Evolutionary conservation across 2,113 vertebrate species (phyloP).

Genomic region (Dasyprocta punctata): DNA sequence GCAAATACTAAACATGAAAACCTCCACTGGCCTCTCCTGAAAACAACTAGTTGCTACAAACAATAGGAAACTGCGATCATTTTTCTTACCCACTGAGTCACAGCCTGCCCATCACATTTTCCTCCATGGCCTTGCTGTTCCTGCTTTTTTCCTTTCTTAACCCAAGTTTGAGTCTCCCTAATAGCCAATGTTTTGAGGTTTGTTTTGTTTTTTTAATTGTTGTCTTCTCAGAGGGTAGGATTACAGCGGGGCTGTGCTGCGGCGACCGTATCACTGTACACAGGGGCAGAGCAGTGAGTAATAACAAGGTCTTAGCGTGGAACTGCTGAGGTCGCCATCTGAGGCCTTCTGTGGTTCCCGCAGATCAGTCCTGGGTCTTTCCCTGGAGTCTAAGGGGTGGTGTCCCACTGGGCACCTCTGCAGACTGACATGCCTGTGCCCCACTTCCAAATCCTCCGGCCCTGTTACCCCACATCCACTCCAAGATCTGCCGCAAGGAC

Average conservation of each 20-base stretch:
- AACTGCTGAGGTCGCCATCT: conserved; percentile 55
- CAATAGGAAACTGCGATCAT: conserved; percentile 24
- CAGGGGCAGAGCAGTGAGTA: conserved; percentile 27
- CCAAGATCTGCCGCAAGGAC: rapidly evolving
- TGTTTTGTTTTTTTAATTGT: not conserved
- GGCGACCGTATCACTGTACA: not conserved
- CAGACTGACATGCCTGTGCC: not conserved
- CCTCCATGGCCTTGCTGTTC: not conserved
- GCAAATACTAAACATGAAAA: not conserved
- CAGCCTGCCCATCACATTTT: not conserved
- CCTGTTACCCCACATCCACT: not conserved
- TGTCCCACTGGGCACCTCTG: not conserved
- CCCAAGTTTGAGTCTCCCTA: conserved; percentile 23
- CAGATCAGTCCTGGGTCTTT: not conserved
- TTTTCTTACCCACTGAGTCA: conserved; percentile 27
- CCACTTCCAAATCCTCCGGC: not conserved
- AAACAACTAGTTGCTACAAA: not conserved
- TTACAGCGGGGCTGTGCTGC: conserved; percentile 27
- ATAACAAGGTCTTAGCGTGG: conserved; percentile 55
- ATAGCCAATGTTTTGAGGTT: not conserved
- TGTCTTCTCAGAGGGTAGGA: conserved; percentile 47
- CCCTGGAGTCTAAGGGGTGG: not conserved
- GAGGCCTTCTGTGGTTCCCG: conserved; percentile 46
- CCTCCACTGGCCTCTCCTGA: not conserved
- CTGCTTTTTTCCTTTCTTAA: not conserved